Evolutionary conservation across 1,140 invertebrate genomes (phyloP).

Genomic region (Ctenoplectra terminalis): DNA sequence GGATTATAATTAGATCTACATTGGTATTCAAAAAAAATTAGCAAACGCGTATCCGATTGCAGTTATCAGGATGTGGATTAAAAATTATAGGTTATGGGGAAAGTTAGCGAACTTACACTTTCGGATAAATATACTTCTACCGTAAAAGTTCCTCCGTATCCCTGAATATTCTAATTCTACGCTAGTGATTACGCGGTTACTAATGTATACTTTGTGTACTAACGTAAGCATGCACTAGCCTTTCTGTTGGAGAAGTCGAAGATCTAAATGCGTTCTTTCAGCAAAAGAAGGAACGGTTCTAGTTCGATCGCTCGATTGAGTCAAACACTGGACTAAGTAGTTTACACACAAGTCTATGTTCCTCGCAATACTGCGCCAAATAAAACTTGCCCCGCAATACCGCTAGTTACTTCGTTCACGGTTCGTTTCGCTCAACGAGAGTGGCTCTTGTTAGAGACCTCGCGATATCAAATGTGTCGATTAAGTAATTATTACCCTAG

Average conservation of each 20-base stretch:
- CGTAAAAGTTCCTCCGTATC: too few species aligned
- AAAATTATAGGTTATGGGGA: too few species aligned
- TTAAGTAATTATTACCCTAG: neutral
- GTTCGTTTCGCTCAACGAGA: neutral
- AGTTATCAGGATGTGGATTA: too few species aligned
- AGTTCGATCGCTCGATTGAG: neutral
- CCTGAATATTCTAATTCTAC: neutral
- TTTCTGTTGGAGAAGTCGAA: neutral
- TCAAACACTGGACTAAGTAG: neutral
- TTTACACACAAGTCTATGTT: neutral
- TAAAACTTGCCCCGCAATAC: neutral
- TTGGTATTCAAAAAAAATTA: too few species aligned
- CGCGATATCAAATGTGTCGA: neutral
- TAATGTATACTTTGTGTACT: too few species aligned
- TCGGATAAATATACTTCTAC: too few species aligned
- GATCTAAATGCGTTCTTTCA: neutral
- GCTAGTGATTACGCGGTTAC: too few species aligned
- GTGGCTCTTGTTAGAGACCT: neutral
- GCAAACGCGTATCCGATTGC: too few species aligned
- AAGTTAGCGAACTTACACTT: too few species aligned
- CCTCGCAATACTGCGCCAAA: neutral
- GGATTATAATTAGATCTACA: too few species aligned
- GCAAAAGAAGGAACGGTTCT: slow-evolving; percentile 1
- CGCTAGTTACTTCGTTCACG: neutral
- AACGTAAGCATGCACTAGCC: too few species aligned